Conservation (phyloP, 2,797 vertebrate genomes). For the Mus minutoides region DNA sequence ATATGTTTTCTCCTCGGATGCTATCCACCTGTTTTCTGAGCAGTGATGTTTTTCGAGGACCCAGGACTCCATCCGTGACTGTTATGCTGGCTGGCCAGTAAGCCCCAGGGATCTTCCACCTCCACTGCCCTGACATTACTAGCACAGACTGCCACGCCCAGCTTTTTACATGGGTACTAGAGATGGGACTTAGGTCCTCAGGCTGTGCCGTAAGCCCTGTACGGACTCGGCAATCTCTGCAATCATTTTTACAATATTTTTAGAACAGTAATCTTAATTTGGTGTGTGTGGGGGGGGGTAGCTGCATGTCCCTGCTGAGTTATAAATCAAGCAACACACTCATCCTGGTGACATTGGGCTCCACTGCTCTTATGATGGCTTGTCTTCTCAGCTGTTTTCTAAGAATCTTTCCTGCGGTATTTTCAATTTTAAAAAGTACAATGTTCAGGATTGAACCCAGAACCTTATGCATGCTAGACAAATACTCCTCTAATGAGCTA, state of each 20-base stretch:
- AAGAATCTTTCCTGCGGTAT: background rate
- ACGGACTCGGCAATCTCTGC: background rate
- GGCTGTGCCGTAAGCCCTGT: background rate
- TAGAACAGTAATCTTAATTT: conserved; percentile 19
- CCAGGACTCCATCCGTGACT: background rate
- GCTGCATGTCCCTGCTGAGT: background rate
- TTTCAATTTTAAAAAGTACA: background rate
- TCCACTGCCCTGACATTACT: background rate
- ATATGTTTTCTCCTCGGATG: background rate
- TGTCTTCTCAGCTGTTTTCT: background rate
- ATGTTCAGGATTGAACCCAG: background rate
- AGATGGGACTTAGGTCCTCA: background rate
- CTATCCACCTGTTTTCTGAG: background rate
- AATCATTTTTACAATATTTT: background rate
- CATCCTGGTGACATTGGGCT: background rate
- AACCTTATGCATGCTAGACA: background rate
- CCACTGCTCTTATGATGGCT: background rate
- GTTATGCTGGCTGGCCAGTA: background rate
- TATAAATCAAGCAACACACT: background rate
- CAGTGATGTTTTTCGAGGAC: background rate
- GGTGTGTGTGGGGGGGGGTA: background rate
- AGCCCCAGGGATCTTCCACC: too few species aligned
- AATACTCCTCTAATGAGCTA: background rate
- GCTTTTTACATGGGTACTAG: background rate
- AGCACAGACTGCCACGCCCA: background rate